Conservation (phyloP, 2,113 vertebrate genomes). For the Pomatorhinus ruficollis region DNA sequence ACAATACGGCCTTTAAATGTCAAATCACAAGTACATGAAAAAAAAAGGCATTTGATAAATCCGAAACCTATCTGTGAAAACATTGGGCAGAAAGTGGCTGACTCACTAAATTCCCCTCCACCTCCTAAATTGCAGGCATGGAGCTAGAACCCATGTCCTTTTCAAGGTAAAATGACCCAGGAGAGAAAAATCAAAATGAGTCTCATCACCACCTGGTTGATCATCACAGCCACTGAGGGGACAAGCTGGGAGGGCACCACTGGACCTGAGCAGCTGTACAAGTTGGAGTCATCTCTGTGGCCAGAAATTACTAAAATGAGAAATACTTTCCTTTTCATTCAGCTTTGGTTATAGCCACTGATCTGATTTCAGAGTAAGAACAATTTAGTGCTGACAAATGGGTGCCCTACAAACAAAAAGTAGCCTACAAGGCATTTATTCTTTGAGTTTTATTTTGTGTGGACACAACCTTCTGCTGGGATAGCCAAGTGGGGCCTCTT, state of each 20-base stretch:
- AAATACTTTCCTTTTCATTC: not conserved
- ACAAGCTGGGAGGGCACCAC: not conserved
- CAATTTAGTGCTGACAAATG: not conserved
- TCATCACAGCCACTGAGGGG: not conserved
- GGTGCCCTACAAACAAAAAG: not conserved
- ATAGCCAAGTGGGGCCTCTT: not conserved
- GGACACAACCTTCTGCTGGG: not conserved
- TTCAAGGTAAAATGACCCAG: not conserved
- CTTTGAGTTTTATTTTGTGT: not conserved
- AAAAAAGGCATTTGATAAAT: not conserved
- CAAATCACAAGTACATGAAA: not conserved
- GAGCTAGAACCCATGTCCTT: not conserved
- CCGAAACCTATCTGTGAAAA: not conserved
- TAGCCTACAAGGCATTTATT: not conserved
- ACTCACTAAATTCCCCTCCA: not conserved
- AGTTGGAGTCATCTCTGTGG: not conserved
- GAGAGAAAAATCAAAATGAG: not conserved
- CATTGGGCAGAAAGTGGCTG: not conserved
- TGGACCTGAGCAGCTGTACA: not conserved
- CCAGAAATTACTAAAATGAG: not conserved
- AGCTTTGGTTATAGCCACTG: not conserved
- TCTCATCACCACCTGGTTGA: not conserved
- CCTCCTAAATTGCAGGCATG: not conserved
- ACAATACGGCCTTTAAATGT: not conserved
- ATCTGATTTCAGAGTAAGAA: not conserved